phyloP scores from a whole-genome alignment of 2,797 vertebrate species.

The Coregonus suidteri region DNA sequence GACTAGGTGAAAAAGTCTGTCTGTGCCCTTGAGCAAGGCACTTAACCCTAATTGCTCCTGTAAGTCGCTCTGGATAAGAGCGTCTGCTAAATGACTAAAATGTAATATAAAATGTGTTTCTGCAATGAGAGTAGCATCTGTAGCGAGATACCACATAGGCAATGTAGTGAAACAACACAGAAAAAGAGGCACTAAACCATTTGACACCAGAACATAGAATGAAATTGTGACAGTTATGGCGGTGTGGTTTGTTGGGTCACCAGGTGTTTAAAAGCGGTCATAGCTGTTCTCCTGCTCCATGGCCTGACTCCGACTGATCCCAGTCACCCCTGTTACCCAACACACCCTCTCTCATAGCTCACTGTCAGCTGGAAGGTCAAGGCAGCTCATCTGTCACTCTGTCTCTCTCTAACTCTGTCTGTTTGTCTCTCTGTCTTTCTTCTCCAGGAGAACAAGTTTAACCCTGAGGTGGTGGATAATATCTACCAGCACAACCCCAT shows the following conservation, averaged over 20 bases:
- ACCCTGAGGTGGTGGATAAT: constrained; percentile 89
- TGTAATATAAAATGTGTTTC: constrained; percentile 33
- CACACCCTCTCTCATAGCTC: background rate
- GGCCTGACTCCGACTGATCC: constrained; percentile 29
- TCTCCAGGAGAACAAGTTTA: constrained; percentile 86
- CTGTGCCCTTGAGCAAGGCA: too few species aligned
- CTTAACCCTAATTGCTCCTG: too few species aligned
- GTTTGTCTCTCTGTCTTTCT: constrained; percentile 1
- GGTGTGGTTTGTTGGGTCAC: constrained; percentile 58
- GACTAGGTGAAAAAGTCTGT: too few species aligned
- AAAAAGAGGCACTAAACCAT: too few species aligned
- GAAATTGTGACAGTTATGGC: constrained; percentile 55
- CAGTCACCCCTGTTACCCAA: constrained; percentile 35
- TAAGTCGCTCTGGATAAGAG: too few species aligned
- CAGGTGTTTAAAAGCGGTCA: constrained; percentile 66
- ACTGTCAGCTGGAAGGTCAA: background rate
- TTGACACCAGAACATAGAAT: constrained; percentile 53
- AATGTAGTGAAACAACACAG: too few species aligned
- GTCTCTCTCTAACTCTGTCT: background rate
- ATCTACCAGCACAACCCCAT: constrained; percentile 93
- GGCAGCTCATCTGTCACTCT: background rate
- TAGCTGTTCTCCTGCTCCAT: constrained; percentile 35
- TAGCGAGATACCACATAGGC: background rate
- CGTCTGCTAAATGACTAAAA: too few species aligned
- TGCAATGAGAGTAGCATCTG: constrained; percentile 49